phyloP scores from a whole-genome alignment of 2,797 vertebrate genomes.

The Mormyrops boulengeri region DNA sequence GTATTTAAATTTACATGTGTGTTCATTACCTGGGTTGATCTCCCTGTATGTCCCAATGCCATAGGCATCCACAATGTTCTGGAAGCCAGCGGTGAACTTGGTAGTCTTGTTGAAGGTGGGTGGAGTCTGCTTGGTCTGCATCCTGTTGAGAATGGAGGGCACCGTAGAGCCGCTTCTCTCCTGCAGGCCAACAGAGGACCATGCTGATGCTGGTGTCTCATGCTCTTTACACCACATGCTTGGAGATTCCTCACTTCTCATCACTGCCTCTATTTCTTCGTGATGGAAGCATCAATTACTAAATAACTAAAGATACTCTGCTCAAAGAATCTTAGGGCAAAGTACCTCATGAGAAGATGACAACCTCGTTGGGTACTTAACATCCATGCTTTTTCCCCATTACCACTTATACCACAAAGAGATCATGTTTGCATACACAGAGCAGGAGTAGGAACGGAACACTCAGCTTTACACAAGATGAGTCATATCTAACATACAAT shows the following conservation, averaged over 20 bases:
- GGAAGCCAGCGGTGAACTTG: conserved; percentile 93
- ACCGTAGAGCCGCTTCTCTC: conserved; percentile 95
- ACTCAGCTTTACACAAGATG: neutral
- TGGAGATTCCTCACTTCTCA: neutral
- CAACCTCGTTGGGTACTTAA: neutral
- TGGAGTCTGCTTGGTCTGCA: conserved; percentile 96
- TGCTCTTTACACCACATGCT: neutral
- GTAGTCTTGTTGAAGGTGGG: conserved; percentile 98
- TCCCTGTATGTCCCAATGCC: conserved; percentile 93
- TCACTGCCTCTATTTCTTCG: neutral
- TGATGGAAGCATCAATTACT: neutral
- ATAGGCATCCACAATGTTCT: conserved; percentile 95
- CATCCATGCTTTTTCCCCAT: neutral
- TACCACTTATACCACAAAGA: neutral
- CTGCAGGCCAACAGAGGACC: conserved; percentile 47
- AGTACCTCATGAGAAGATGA: neutral
- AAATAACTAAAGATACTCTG: neutral
- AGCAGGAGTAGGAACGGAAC: neutral
- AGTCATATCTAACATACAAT: neutral
- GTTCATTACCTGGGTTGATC: conserved; percentile 85
- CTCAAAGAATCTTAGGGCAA: neutral
- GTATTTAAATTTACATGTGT: neutral
- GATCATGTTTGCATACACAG: neutral
- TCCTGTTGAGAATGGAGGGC: conserved; percentile 93
- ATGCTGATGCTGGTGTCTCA: neutral